phyloP scores from a whole-genome alignment of 1,140 invertebrate genomes.

The Apolygus lucorum region DNA sequence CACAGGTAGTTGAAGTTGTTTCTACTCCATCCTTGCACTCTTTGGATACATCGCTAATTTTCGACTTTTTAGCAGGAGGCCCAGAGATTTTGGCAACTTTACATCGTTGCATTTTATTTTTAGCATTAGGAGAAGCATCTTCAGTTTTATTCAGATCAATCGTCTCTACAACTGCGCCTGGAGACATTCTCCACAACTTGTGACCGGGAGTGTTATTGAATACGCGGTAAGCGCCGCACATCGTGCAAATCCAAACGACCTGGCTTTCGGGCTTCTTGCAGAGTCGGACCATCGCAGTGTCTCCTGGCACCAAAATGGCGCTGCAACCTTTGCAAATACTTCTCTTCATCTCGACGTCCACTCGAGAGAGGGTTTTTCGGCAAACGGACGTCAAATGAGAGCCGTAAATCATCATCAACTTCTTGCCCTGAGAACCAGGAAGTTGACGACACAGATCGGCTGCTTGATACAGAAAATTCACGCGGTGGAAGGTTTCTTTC shows the following conservation, averaged over 20 bases:
- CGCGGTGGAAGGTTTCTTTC: constrained; percentile 30
- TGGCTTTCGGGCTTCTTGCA: constrained; percentile 30
- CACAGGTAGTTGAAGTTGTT: too few relatives aligned
- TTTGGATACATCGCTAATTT: too few relatives aligned
- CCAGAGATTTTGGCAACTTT: too few relatives aligned
- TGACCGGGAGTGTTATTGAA: constrained; percentile 24
- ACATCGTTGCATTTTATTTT: too few relatives aligned
- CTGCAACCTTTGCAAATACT: constrained; percentile 35
- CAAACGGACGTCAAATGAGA: constrained; percentile 28
- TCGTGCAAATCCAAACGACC: constrained; percentile 31
- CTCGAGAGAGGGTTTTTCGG: constrained; percentile 29
- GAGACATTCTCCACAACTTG: constrained; percentile 22
- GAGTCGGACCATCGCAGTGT: constrained; percentile 31
- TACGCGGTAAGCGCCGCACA: constrained; percentile 24
- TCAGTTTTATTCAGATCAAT: constrained; percentile 3
- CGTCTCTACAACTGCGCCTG: constrained; percentile 17
- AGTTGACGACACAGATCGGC: constrained; percentile 24
- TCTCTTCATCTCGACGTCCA: constrained; percentile 33
- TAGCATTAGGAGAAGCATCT: too few relatives aligned
- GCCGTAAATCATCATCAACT: constrained; percentile 29
- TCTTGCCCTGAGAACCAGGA: neutral
- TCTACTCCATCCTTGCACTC: too few relatives aligned
- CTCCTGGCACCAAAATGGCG: constrained; percentile 32
- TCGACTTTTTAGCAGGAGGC: too few relatives aligned
- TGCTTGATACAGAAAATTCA: constrained; percentile 33